Conservation (phyloP, 2,888 invertebrate genomes). For the Argyra leucocephala region DNA sequence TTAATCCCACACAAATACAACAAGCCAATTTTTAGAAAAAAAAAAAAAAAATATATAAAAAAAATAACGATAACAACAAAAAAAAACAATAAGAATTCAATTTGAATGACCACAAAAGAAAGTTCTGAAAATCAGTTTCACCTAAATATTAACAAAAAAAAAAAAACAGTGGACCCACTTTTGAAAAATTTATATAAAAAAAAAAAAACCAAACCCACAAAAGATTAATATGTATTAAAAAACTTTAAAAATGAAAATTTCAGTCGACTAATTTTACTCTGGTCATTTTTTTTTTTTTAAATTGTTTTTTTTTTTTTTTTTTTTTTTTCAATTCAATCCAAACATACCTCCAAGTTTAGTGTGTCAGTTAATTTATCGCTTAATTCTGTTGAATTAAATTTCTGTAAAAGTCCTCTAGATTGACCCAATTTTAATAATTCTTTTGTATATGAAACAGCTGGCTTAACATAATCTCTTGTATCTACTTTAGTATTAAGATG, state of each 20-base stretch:
- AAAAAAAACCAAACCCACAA: not conserved
- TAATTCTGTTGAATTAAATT: constrained; percentile 59
- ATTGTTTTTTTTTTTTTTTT: not conserved
- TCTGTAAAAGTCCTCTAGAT: constrained; percentile 54
- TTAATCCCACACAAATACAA: no score
- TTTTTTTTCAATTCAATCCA: not conserved
- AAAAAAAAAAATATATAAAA: no score
- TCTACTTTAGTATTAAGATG: constrained; percentile 63
- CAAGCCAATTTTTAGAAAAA: no score
- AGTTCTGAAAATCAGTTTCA: not conserved
- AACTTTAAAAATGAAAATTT: not conserved
- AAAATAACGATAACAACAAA: not conserved
- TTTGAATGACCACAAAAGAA: not conserved
- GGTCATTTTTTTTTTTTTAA: not conserved
- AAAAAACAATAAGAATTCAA: not conserved
- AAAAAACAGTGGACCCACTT: not conserved
- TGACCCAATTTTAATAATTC: constrained; percentile 64
- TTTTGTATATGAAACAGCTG: constrained; percentile 62
- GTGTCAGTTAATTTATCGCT: constrained; percentile 69
- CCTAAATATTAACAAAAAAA: not conserved
- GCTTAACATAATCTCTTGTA: constrained; percentile 63
- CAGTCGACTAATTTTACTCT: not conserved
- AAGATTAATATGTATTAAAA: not conserved
- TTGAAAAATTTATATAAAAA: not conserved
- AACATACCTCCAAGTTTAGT: constrained; percentile 58